Evolutionary conservation across 1,140 invertebrate species (phyloP).

Genomic region (Heliothis virescens): DNA sequence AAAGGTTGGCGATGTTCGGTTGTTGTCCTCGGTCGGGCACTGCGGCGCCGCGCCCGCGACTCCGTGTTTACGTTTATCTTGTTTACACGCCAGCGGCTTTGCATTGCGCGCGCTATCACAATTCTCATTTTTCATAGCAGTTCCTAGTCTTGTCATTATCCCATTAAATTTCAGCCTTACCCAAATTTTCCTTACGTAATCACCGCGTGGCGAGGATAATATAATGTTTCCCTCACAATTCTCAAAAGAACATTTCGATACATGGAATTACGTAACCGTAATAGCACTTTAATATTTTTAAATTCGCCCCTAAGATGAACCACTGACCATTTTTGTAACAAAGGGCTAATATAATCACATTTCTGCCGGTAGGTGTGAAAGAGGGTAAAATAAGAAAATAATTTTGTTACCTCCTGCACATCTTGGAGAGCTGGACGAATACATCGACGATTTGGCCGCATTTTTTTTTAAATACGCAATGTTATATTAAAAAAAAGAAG

Average conservation of each 20-base stretch:
- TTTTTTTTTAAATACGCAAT: too few species aligned
- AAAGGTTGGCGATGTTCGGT: slow-evolving; percentile 8
- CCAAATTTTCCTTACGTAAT: slow-evolving; percentile 73
- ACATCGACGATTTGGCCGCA: too few species aligned
- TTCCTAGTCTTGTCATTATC: slow-evolving; percentile 45
- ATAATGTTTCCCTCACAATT: slow-evolving; percentile 15
- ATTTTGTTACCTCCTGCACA: too few species aligned
- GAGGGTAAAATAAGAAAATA: too few species aligned
- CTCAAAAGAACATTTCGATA: slow-evolving; percentile 2
- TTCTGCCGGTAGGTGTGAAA: too few species aligned
- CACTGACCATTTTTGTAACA: too few species aligned
- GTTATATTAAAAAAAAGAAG: too few species aligned
- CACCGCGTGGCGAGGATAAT: slow-evolving; percentile 65
- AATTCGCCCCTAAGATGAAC: too few species aligned
- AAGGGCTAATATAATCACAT: too few species aligned
- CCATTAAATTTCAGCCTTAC: slow-evolving; percentile 65
- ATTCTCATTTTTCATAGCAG: slow-evolving; percentile 2
- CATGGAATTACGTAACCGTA: slow-evolving; percentile 40
- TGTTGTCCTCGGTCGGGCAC: not conserved
- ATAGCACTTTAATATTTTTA: slow-evolving; percentile 34
- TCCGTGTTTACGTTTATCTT: slow-evolving; percentile 49
- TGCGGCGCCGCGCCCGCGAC: slow-evolving; percentile 2
- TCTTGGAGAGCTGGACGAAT: too few species aligned
- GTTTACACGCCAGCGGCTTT: slow-evolving; percentile 43
- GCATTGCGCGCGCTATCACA: slow-evolving; percentile 13